phyloP scores from a whole-genome alignment of 2,113 vertebrate genomes.

The Prinia subflava region DNA sequence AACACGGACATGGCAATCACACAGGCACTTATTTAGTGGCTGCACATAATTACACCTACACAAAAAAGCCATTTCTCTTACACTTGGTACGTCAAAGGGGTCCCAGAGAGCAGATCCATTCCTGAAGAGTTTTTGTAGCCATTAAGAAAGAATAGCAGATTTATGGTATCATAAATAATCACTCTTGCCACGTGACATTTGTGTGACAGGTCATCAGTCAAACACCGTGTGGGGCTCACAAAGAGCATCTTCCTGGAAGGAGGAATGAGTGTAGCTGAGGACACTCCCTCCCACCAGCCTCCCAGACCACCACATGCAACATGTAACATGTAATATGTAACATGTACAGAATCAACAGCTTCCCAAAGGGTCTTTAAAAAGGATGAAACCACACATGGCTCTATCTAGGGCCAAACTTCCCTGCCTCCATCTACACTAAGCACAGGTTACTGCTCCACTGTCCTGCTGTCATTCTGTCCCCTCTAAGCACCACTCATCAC shows the following conservation, averaged over 20 bases:
- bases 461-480: background rate
- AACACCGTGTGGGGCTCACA: background rate
- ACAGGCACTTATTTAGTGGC: background rate
- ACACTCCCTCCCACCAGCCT: background rate
- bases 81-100: accelerated
- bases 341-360: background rate
- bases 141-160: background rate
- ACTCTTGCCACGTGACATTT: background rate
- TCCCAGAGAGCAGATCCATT: background rate
- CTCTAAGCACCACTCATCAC: background rate
- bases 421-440: background rate
- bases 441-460: background rate
- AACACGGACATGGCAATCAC: background rate
- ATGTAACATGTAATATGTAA: no score
- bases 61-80: background rate
- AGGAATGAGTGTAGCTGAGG: background rate
- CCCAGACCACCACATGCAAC: background rate
- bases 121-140: background rate
- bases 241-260: background rate
- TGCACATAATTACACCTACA: background rate
- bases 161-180: background rate
- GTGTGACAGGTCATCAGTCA: background rate
- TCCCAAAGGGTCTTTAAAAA: background rate
- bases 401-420: background rate
- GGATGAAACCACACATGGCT: background rate